Evolutionary conservation across 2,888 invertebrate genomes (phyloP), one percentile per base, ranked within the genome.

Genomic region (Nysson spinosus): DNA sequence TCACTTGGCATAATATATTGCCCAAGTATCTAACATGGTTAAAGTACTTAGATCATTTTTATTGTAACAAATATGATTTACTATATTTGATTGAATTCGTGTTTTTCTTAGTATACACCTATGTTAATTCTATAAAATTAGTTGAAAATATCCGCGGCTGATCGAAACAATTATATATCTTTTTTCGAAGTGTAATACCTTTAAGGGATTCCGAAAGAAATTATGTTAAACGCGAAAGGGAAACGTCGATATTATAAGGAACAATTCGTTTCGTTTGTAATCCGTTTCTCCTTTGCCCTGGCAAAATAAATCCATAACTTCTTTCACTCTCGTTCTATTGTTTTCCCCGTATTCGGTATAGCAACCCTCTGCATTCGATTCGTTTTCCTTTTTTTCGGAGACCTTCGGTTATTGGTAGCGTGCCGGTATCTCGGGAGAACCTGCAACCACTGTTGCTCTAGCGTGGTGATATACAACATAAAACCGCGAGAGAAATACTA

Each of bases 401-500:
- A 50, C 55, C 42, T 61, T 56, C 66, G 56, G 77, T 80, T 81
- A 80, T 80, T 77, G 80, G 77, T 75, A 70, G 70, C 72, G 64
- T 62, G 66, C 71, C 63, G 70, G 70, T 80, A 79, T 81, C 80
- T 78, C 74, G 60, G 34, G 56, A 35, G 56, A 57, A 46, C 72
- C 60, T 72, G 57, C 75, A n/a, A 63, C 64, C 68, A 60, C 62
- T 62, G 64, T 52, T 50, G 42, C 43, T 70, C 71, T 55, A 44
- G 64, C 7, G 56, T 64, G 66, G 74, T 82, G 81, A 83, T 82
- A 79, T 78, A 83, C 61, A 80, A 75, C 75, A 74, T 75, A 78
- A 79, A 82, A 80, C 82, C 80, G 79, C 79, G 75, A 76, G 79
- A 82, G 80, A 82, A 82, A 84, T 84, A 80, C 80, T 81, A 81